These are phyloP conservation scores for Gallinago paraguaiae DNA, from an alignment of 2,113 vertebrate species.

Conservation along the genomic window DNA sequence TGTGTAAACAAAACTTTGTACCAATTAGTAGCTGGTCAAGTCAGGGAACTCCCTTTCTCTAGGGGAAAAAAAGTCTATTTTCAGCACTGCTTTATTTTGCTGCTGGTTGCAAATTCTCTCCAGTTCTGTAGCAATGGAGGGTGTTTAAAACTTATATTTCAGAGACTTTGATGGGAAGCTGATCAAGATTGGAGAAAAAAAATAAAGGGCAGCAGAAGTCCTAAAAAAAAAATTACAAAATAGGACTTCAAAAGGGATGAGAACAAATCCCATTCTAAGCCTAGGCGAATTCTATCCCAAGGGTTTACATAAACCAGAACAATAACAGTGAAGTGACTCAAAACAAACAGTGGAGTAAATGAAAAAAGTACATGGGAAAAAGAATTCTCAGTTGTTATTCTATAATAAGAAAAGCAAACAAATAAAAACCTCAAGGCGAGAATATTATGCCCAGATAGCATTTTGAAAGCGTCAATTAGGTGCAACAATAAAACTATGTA, in stretches of 20 bases:
- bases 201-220: neutral
- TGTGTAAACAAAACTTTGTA: conserved; percentile 42
- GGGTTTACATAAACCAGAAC: conserved; percentile 7
- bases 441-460: neutral
- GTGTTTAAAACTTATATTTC: neutral
- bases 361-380: conserved; percentile 8
- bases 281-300: conserved; percentile 11
- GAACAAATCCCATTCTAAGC: neutral
- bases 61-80: neutral
- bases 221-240: neutral
- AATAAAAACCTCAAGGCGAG: conserved; percentile 4
- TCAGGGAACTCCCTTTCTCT: conserved; percentile 37
- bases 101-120: neutral
- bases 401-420: conserved; percentile 33
- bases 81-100: neutral
- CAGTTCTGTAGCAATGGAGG: neutral
- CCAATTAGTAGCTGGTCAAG: conserved; percentile 47
- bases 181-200: neutral
- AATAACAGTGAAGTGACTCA: conserved; percentile 22
- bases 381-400: conserved; percentile 22
- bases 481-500: neutral
- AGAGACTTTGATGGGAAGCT: neutral
- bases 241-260: conserved; percentile 10
- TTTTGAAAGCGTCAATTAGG: neutral
- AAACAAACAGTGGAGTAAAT: conserved; percentile 26